Evolutionary conservation across 2,113 vertebrate genomes (phyloP).

Genomic region (Narcine bancroftii): DNA sequence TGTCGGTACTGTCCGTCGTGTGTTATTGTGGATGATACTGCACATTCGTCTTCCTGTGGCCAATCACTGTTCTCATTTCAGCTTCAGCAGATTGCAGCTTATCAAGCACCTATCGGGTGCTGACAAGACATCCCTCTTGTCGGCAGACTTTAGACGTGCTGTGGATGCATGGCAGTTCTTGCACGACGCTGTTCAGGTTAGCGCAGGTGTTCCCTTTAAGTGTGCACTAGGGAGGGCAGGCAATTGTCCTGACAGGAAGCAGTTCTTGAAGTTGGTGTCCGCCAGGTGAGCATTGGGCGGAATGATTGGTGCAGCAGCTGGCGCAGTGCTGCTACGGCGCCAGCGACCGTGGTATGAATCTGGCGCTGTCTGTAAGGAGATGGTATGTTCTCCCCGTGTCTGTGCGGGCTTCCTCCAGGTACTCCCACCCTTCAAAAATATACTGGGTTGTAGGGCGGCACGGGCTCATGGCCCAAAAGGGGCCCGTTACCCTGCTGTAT

Average conservation of each 20-base stretch:
- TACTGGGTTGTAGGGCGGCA: too few relatives aligned
- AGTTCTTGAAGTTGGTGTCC: neutral
- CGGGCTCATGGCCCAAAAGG: too few relatives aligned
- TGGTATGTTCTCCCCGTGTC: too few relatives aligned
- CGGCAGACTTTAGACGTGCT: too few relatives aligned
- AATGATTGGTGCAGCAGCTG: too few relatives aligned
- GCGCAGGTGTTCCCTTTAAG: neutral
- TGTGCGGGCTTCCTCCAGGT: too few relatives aligned
- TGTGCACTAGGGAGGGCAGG: neutral
- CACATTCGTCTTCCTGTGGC: too few relatives aligned
- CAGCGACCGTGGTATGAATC: too few relatives aligned
- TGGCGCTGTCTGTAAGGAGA: too few relatives aligned
- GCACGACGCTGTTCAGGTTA: neutral
- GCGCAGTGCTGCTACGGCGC: too few relatives aligned
- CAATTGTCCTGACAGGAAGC: neutral
- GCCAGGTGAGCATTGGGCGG: neutral
- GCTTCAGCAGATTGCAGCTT: neutral
- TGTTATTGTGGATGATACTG: neutral
- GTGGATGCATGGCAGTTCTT: neutral
- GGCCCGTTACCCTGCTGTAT: too few relatives aligned
- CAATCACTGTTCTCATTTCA: neutral
- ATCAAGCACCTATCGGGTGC: neutral
- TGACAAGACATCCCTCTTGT: neutral
- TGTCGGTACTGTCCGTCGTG: neutral
- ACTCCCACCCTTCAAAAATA: too few relatives aligned